phyloP scores from a whole-genome alignment of 2,888 invertebrate genomes.

The Deilephila elpenor region DNA sequence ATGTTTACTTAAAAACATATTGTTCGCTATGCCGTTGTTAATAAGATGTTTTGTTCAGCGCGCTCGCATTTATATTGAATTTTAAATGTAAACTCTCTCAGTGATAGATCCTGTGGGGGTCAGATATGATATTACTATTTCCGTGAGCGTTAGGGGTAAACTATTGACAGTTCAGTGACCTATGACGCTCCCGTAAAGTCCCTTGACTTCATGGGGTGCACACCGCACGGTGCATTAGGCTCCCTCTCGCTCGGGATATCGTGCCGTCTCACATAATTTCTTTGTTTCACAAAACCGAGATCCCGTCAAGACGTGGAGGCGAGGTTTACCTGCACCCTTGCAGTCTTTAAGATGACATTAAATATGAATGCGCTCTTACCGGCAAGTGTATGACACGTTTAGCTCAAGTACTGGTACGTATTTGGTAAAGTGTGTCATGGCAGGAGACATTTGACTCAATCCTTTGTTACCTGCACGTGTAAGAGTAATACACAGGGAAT shows the following conservation, averaged over 20 bases:
- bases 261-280: slow-evolving; percentile 59
- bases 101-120: slow-evolving; percentile 35
- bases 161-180: slow-evolving; percentile 76
- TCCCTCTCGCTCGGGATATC: slow-evolving; percentile 63
- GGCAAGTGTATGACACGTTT: neutral
- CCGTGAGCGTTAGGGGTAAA: slow-evolving; percentile 59
- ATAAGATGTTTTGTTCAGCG: neutral
- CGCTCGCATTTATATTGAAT: neutral
- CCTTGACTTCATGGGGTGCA: slow-evolving; percentile 78
- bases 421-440: neutral
- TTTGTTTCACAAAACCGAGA: slow-evolving; percentile 51
- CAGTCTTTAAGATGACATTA: neutral
- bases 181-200: slow-evolving; percentile 64
- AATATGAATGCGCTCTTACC: slow-evolving; percentile 13
- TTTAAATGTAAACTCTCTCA: neutral
- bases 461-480: slow-evolving; percentile 13
- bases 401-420: neutral
- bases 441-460: neutral
- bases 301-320: slow-evolving; percentile 20
- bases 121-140: slow-evolving; percentile 47
- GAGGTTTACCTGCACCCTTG: slow-evolving; percentile 8
- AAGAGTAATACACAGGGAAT: slow-evolving; percentile 15
- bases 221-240: slow-evolving; percentile 57
- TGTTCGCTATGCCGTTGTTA: too few species aligned
- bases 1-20: neutral